Conservation (phyloP, 37 sponge, comb jelly and placozoan genomes). For the Beroe forskalii region DNA sequence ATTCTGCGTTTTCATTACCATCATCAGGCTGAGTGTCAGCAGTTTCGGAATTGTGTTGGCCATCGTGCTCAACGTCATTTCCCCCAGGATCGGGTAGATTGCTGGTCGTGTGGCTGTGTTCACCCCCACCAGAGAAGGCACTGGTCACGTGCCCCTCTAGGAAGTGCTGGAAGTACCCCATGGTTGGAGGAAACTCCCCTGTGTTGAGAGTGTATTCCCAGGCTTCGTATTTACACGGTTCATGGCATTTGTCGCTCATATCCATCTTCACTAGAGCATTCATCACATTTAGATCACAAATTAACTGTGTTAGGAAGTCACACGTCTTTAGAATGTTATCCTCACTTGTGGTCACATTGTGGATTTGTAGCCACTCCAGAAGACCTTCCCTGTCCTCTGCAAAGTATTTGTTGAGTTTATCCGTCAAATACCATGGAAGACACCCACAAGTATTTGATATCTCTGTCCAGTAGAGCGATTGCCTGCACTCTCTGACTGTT, state of each 20-base stretch:
- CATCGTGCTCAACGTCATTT: no score
- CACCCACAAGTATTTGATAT: neutral
- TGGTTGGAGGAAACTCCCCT: neutral
- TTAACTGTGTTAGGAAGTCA: neutral
- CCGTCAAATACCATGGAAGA: constrained; percentile 14
- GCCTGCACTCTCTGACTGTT: constrained; percentile 14
- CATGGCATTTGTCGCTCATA: neutral
- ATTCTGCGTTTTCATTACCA: no score
- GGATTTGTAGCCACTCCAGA: no score
- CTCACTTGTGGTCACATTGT: no score
- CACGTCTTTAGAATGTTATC: neutral
- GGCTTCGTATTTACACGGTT: neutral
- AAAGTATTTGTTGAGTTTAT: neutral
- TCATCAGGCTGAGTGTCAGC: no score
- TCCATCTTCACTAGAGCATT: neutral
- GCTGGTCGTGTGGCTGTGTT: no score
- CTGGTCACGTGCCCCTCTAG: no score
- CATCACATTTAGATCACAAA: neutral
- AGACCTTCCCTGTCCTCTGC: neutral
- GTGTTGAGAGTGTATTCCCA: neutral
- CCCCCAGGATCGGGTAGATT: no score
- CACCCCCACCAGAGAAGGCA: no score
- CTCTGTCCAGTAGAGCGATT: neutral
- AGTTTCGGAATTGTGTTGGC: no score
- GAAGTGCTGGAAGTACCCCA: no score